Percentiles rank a stretch among this genome's conserved stretches.
Evolutionary conservation across 2,797 vertebrate species (phyloP).

Genomic region (Phyllotis vaccarum): DNA sequence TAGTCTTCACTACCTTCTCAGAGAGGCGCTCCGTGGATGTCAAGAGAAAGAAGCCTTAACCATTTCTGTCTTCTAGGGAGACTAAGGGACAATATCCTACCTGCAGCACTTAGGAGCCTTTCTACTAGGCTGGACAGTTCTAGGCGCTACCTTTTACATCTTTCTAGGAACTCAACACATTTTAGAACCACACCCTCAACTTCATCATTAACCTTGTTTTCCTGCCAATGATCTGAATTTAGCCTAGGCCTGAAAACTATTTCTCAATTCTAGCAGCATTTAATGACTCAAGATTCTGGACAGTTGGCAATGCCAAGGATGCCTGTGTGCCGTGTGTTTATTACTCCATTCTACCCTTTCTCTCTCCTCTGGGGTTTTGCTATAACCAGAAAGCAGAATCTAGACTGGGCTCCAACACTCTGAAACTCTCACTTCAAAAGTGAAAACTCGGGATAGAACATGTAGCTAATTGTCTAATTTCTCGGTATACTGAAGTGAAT

Average conservation of each 20-base stretch:
- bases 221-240: conserved; percentile 6
- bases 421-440: neutral
- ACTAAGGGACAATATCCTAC: neutral
- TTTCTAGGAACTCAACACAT: conserved; percentile 59
- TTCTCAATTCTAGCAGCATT: conserved; percentile 43
- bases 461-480: neutral
- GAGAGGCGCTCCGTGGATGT: neutral
- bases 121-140: neutral
- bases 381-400: neutral
- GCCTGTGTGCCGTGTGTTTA: neutral
- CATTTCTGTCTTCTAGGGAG: neutral
- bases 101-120: neutral
- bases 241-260: conserved; percentile 34
- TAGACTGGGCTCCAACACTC: neutral
- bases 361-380: neutral
- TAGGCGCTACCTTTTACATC: neutral
- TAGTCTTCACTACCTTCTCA: neutral
- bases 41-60: neutral
- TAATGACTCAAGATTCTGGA: conserved; percentile 41
- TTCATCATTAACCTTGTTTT: conserved; percentile 44
- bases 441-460: neutral
- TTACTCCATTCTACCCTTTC: neutral
- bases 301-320: conserved; percentile 13
- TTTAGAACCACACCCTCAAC: conserved; percentile 34
- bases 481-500: neutral